Base-by-base conservation (phyloP, 2,888 invertebrate genomes). In the Blera fallax region DNA sequence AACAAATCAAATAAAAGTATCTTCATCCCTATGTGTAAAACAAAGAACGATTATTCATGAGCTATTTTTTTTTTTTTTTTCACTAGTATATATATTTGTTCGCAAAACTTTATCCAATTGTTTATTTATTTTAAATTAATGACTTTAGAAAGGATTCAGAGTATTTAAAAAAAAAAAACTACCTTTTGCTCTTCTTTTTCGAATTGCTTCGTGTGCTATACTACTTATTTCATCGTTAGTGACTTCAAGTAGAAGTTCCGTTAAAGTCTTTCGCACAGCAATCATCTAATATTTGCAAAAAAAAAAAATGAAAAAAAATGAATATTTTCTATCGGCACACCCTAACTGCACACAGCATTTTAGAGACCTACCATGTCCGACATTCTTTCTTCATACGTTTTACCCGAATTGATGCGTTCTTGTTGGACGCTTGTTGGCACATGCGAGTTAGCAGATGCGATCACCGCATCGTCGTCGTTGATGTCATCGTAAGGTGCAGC, bases 201-300 rank as follows among this genome's bases (percentile, higher is more conserved):
- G 95, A 93, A 96, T 94, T 91, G 97, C 96, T 93, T 98, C 98
- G 92, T 95, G 95, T 92, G 97, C 97, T 90, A 98, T 95, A 90
- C 93, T 93, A 90, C 94, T 93, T 91, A 99, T 97, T 94, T 98
- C 97, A 92, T 96, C 95, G 92, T 96, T 97, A 24, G 99, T 99
- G 89, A 98, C 98, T 92, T 98, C 97, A 89, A 99, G 94, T 84
- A 99, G 94, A 90, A 99, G 96, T 93, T 98, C 98, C 32, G 99
- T 99, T 93, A 99, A 94, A 88, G 96, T 95, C 87, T 96, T 94
- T 83, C 98, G 95, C 65, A 98, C 97, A 90, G 95, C 95, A 91
- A 96, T 92, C 97, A 98, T 98, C 97, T 97, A 92, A 76, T 88
- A 72, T 62, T 72, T 79, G 32, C 27, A 58, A 80, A 87, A 79